phyloP scores from a whole-genome alignment of 2,113 vertebrate genomes.

The Hemibates koningsi region DNA sequence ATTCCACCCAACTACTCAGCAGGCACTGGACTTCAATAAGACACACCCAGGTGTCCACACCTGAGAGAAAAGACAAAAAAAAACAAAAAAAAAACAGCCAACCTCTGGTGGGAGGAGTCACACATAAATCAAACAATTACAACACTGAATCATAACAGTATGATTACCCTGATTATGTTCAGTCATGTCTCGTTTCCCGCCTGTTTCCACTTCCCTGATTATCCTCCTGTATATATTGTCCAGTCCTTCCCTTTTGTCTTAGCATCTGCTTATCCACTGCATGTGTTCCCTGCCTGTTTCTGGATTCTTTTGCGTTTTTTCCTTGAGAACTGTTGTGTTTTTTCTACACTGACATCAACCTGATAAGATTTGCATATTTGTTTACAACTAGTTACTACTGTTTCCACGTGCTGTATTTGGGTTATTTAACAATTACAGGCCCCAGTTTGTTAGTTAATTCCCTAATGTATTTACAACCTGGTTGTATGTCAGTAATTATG shows the following conservation, averaged over 20 bases:
- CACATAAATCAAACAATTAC: not conserved
- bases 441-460: not conserved
- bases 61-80: not conserved
- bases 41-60: not conserved
- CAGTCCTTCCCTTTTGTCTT: not conserved
- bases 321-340: not conserved
- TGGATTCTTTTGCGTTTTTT: not conserved
- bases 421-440: not conserved
- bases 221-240: not conserved
- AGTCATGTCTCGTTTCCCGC: fast-evolving
- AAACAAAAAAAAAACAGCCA: not conserved
- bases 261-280: not conserved
- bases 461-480: not conserved
- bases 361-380: not conserved
- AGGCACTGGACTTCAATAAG: not conserved
- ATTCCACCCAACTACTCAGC: not conserved
- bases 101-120: not conserved
- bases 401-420: not conserved
- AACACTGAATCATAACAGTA: not conserved
- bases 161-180: not conserved
- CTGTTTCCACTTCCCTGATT: not conserved
- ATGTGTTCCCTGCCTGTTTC: fast-evolving
- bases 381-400: not conserved
- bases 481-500: not conserved
- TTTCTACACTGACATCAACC: not conserved